phyloP scores from a whole-genome alignment of 2,888 invertebrate genomes.

The Clostera curtula region DNA sequence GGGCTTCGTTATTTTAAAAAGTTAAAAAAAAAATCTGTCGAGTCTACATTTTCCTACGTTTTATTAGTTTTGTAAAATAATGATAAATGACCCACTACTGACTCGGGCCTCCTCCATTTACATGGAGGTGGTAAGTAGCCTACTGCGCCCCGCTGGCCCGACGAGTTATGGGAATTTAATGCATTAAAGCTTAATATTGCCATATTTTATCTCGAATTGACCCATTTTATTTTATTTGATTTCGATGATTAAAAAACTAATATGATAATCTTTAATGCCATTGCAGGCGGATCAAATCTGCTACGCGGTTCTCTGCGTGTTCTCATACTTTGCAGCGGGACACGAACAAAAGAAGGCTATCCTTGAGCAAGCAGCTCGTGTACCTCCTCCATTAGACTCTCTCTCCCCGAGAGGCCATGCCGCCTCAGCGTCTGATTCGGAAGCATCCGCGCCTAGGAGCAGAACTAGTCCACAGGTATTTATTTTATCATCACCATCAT shows the following conservation, averaged over 20 bases:
- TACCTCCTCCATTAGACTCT: constrained; percentile 34
- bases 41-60: too few species aligned
- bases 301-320: constrained; percentile 99
- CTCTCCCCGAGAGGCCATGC: constrained; percentile 10
- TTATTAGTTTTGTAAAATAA: too few species aligned
- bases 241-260: constrained; percentile 1
- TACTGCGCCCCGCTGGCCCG: too few species aligned
- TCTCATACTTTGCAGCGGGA: constrained; percentile 98
- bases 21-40: too few species aligned
- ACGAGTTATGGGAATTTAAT: too few species aligned
- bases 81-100: too few species aligned
- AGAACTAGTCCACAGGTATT: constrained; percentile 19
- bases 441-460: constrained; percentile 8
- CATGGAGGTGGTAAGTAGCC: too few species aligned
- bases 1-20: too few species aligned
- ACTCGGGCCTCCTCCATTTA: too few species aligned
- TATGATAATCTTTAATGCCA: constrained; percentile 1
- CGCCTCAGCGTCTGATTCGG: constrained; percentile 11
- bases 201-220: constrained; percentile 12
- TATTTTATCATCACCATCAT: too few species aligned
- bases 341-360: constrained; percentile 80
- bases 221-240: constrained; percentile 8
- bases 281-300: constrained; percentile 98
- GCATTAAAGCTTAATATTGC: too few species aligned
- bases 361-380: constrained; percentile 61